Conservation (phyloP, 2,113 vertebrate genomes). For the Tinamus guttatus region DNA sequence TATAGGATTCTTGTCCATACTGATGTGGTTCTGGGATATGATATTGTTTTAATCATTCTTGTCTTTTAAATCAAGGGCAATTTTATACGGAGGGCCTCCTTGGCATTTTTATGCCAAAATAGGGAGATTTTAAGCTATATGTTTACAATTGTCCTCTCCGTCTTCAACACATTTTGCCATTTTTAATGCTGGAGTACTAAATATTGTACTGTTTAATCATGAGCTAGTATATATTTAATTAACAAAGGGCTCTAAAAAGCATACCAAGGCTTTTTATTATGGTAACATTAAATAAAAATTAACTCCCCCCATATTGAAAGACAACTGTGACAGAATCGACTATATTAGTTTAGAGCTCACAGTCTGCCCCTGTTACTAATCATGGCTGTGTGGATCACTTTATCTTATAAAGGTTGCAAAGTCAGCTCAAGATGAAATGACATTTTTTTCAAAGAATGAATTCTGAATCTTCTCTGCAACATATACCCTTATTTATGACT, state of each 20-base stretch:
- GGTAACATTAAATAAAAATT: constrained; percentile 14
- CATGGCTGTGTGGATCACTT: constrained; percentile 12
- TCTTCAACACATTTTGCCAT: constrained; percentile 17
- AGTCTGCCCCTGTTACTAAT: constrained; percentile 5
- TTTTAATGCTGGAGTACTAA: constrained; percentile 47
- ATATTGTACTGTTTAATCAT: not conserved
- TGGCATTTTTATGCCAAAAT: not conserved
- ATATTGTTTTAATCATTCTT: constrained; percentile 67
- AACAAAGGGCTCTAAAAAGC: constrained; percentile 22
- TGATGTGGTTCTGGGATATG: constrained; percentile 48
- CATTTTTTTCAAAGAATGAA: constrained; percentile 20
- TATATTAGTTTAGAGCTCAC: constrained; percentile 12
- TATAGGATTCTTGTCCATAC: constrained; percentile 43
- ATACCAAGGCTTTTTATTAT: constrained; percentile 12
- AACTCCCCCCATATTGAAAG: constrained; percentile 11
- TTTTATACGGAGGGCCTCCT: constrained; percentile 11
- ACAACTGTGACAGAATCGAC: constrained; percentile 22
- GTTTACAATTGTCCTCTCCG: constrained; percentile 32
- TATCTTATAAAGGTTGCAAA: constrained; percentile 30
- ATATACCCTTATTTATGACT: constrained; percentile 16
- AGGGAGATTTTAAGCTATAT: constrained; percentile 21
- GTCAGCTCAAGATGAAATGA: constrained; percentile 48
- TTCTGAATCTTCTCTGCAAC: constrained; percentile 48
- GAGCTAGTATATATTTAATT: constrained; percentile 16
- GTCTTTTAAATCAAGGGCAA: constrained; percentile 54